Percentiles rank a stretch among this genome's conserved stretches.
phyloP scores from a whole-genome alignment of 2,113 vertebrate genomes.

The Megaceryle maxima region DNA sequence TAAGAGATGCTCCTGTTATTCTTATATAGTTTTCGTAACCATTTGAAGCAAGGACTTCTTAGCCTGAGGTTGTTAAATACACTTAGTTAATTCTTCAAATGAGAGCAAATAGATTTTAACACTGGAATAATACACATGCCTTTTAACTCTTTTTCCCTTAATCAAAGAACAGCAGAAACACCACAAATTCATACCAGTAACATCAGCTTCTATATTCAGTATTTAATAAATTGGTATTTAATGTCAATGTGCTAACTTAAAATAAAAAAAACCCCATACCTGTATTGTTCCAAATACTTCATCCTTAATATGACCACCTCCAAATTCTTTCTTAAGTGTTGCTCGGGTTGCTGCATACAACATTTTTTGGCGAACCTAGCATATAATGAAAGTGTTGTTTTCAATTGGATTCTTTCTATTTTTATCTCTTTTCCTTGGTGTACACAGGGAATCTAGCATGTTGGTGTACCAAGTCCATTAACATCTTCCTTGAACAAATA shows the following conservation, averaged over 20 bases:
- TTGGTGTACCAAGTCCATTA: background rate
- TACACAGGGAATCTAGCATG: background rate
- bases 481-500: background rate
- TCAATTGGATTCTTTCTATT: background rate
- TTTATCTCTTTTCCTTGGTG: background rate
- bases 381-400: background rate
- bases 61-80: background rate
- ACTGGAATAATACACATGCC: background rate
- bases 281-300: conserved; percentile 92
- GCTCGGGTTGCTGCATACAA: conserved; percentile 95
- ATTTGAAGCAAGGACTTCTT: background rate
- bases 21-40: background rate
- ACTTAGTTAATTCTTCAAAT: background rate
- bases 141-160: background rate
- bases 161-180: background rate
- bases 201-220: background rate
- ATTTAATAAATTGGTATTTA: background rate
- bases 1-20: background rate
- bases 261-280: conserved; percentile 69
- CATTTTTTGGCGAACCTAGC: conserved; percentile 96
- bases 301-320: conserved; percentile 94
- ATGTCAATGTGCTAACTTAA: background rate
- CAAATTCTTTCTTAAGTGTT: conserved; percentile 96
- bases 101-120: background rate
- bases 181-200: background rate